These are phyloP conservation scores for Brenthis daphne DNA, from an alignment of 2,888 invertebrate species.

Conservation along the genomic window DNA sequence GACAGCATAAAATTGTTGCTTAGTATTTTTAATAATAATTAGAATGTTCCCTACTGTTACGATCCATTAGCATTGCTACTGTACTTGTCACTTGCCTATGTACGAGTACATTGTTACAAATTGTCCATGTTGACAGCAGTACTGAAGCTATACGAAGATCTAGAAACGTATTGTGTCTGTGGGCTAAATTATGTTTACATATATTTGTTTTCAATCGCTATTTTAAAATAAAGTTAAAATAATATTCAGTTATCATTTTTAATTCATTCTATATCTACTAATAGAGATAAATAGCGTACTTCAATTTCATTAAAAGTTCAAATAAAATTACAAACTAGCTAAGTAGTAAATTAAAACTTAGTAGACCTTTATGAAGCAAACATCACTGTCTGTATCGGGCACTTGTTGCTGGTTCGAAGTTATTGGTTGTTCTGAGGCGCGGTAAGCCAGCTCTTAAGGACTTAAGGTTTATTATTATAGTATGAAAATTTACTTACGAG, in stretches of 20 bases:
- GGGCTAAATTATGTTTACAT: not conserved
- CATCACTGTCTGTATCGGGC: not conserved
- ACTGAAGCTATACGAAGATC: not conserved
- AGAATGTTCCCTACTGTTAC: not conserved
- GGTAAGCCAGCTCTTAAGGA: not conserved
- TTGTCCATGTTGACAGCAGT: not conserved
- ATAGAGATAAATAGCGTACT: no score
- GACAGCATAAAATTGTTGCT: no score
- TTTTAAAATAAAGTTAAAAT: not conserved
- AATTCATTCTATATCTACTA: no score
- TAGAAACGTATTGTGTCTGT: not conserved
- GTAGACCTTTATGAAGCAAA: not conserved
- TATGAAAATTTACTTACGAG: no score
- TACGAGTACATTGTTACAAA: no score
- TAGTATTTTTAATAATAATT: not conserved
- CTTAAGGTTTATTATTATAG: not conserved
- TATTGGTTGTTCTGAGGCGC: slow-evolving; percentile 1
- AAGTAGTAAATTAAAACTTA: no score
- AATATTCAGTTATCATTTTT: no score
- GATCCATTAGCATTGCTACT: slow-evolving; percentile 2
- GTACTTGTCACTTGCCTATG: no score
- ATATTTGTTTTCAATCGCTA: not conserved
- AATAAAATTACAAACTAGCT: no score
- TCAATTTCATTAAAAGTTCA: no score
- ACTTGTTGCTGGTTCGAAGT: slow-evolving; percentile 9